Base-by-base conservation (phyloP, 2,113 vertebrate genomes). In the Aphelocoma coerulescens region DNA sequence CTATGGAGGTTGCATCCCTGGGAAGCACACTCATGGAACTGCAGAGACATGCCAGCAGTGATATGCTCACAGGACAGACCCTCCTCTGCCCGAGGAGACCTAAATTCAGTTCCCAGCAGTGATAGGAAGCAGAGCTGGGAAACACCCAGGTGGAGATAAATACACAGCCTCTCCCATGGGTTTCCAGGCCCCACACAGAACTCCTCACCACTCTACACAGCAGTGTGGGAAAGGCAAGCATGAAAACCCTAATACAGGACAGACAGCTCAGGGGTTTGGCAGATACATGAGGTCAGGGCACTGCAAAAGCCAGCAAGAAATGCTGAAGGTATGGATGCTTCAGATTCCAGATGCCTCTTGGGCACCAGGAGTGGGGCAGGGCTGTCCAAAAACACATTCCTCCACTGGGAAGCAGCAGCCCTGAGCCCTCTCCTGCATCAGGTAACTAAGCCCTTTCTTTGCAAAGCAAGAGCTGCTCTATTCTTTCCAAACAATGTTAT, bases 401-500 rank as follows among this genome's bases (percentile, higher is more conserved):
- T 96, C 24, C 66, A 49, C 48, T 1, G 77, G 49, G 58, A 85
- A 94, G 76, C 61, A 35, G 52, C 66, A 93, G 84, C 57, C 35
- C 84, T 9, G 49, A 92, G 62, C 84, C 58, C 49, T 68, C 41
- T 68, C 39, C 0, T 0, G 35, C 7, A 0, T 86, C 94, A 91
- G 93, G 91, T 92, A 96, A 69, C 87, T 69, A 77, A 92, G 62
- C 77, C 13, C 7, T 55, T 80, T 63, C 84, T 82, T 88, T 91
- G 83, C 85, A 90, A 80, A 83, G 95, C 85, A 73, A 62, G 72
- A 52, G 79, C 91, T 82, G 74, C 77, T 79, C 85, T 94, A 54
- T 83, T 95, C 89, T 94, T 72, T 71, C 89, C 90, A 89, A 95
- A 96, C 95, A 95, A 96, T 95, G 91, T 96, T 96, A 96, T 96